A percentile compares a stretch with the other conserved stretches of the same genome.
These are phyloP conservation scores for Mallateleia sp. DNA, from an alignment of 2,888 invertebrate genomes.

Conservation along the genomic window DNA sequence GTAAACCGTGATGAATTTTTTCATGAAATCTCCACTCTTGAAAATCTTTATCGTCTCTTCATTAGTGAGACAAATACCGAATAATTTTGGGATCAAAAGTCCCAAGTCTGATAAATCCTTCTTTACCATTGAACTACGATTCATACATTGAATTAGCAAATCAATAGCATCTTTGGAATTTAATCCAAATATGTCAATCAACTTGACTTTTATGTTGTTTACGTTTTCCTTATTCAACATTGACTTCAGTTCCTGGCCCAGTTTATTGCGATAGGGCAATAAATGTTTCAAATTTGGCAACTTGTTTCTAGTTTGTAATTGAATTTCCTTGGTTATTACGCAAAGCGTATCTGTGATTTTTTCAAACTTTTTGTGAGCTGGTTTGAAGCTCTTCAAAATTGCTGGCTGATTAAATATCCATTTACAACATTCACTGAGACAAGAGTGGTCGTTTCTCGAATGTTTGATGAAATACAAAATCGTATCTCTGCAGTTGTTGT, in stretches of 20 bases:
- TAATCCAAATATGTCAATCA: constrained; percentile 73
- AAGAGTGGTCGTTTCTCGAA: constrained; percentile 74
- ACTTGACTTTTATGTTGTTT: constrained; percentile 81
- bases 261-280: constrained; percentile 91
- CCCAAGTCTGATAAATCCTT: constrained; percentile 91
- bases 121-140: too few species aligned
- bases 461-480: constrained; percentile 83
- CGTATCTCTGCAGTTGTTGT: constrained; percentile 81
- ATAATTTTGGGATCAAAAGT: constrained; percentile 91
- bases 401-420: constrained; percentile 89
- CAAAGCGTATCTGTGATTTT: constrained; percentile 86
- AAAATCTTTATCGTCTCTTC: constrained; percentile 30
- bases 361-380: constrained; percentile 83
- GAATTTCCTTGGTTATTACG: constrained; percentile 81
- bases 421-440: constrained; percentile 83
- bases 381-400: constrained; percentile 88
- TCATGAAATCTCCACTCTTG: constrained; percentile 80
- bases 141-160: constrained; percentile 90
- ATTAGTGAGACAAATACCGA: constrained; percentile 90
- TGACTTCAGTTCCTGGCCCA: constrained; percentile 90
- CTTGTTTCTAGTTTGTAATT: neutral
- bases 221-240: constrained; percentile 89
- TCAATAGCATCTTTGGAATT: constrained; percentile 88
- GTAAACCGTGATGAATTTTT: constrained; percentile 80
- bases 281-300: constrained; percentile 40